Evolutionary conservation across 2,797 vertebrate genomes (phyloP), one percentile per base, ranked within the genome.

Genomic region (Microchirus variegatus): DNA sequence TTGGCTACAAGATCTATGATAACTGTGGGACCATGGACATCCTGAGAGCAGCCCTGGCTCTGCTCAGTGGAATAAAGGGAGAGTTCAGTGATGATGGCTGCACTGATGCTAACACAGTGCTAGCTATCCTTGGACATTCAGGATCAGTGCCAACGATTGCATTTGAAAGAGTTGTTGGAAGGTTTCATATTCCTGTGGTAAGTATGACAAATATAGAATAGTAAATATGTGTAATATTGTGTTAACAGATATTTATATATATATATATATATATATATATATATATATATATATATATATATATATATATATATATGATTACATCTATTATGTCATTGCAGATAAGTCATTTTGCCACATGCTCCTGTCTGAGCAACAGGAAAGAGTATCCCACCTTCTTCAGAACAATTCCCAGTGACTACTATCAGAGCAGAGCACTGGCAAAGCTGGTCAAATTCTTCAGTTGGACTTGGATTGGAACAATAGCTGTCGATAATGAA

Each of bases 311-410:
- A n/a, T n/a, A n/a, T n/a, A n/a, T n/a, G n/a, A n/a, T n/a, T n/a
- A n/a, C n/a, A n/a, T n/a, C n/a, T 11, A 18, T 16, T 18, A 53
- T 10, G 15, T 57, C 35, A 5, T 57, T 73, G 2, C 78, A 94
- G 93, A 80, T 93, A 50, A 94, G 92, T 68, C 92, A 94, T 70
- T 94, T 93, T 88, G 89, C 93, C 26, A 93, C 91, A 9, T 94
- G 93, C 67, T 87, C 88, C 57, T 94, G 93, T 63, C 78, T 94
- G 54, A 93, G 90, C 76, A 88, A 92, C 74, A 91, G 89, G 53
- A 85, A 81, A 59, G 73, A 84, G 53, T 92, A 90, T 18, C 92
- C 91, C 0, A 91, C 90, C 7, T 94, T 93, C 84, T 94, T 91
- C 79, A 81, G 92, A 86, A 94, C 92, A 5, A 92, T 94, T 58